Percentiles rank a stretch among this genome's conserved stretches.
Conservation (phyloP, 2,113 vertebrate genomes). For the Poeciliopsis turrubarensis region DNA sequence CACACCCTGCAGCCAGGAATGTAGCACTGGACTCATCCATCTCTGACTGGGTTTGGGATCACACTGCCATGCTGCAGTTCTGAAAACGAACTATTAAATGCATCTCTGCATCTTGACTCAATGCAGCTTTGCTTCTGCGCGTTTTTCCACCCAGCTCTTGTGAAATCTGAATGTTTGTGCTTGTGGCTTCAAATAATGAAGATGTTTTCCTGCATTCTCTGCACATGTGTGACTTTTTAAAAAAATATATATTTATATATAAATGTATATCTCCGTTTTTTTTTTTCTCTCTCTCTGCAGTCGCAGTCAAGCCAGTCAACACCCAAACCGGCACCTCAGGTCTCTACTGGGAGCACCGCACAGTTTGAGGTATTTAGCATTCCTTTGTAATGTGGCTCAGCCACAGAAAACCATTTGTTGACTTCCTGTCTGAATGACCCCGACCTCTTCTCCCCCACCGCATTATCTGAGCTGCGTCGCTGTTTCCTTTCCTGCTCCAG, state of each 20-base stretch:
- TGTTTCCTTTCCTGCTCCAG: conserved; percentile 30
- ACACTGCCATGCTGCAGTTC: no score
- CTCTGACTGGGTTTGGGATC: conserved; percentile 1
- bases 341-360: conserved; percentile 67
- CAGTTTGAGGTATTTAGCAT: conserved; percentile 75
- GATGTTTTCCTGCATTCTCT: conserved; percentile 1
- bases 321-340: conserved; percentile 68
- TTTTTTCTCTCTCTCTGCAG: conserved; percentile 57
- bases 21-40: conserved; percentile 5
- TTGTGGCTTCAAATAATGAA: conserved; percentile 20
- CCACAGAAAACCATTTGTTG: conserved; percentile 7
- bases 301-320: conserved; percentile 74
- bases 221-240: conserved; percentile 20
- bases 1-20: conserved; percentile 39
- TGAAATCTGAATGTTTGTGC: conserved; percentile 6
- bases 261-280: background rate
- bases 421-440: conserved; percentile 21
- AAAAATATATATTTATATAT: no score
- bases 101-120: background rate
- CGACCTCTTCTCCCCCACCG: background rate
- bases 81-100: background rate
- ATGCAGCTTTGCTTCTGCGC: background rate
- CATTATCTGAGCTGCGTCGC: conserved; percentile 19
- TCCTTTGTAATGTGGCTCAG: conserved; percentile 1
- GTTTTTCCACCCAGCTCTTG: background rate